Conservation (phyloP, 2,113 vertebrate genomes). For the Trematocara unimaculatum region DNA sequence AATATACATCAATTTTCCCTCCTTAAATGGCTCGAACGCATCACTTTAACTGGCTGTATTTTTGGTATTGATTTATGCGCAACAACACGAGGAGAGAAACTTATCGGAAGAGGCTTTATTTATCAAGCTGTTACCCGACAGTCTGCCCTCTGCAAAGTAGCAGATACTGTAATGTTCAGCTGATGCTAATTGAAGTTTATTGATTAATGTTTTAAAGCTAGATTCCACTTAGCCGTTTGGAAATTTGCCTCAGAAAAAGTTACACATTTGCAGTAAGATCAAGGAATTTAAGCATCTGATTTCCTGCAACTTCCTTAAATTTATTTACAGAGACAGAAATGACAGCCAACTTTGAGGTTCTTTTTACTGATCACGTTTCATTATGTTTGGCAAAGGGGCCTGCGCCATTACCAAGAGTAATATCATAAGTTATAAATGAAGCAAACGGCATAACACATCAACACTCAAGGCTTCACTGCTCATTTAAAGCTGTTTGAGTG, state of each 20-base stretch:
- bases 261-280: slow-evolving; percentile 11
- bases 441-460: slow-evolving; percentile 65
- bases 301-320: slow-evolving; percentile 23
- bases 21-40: background rate
- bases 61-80: background rate
- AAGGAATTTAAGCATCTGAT: slow-evolving; percentile 44
- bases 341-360: slow-evolving; percentile 53
- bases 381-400: slow-evolving; percentile 61
- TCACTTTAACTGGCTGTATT: background rate
- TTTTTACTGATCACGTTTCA: slow-evolving; percentile 64
- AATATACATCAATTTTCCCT: background rate
- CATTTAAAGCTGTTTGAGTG: slow-evolving; percentile 63
- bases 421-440: slow-evolving; percentile 71
- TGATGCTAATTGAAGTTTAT: slow-evolving; percentile 36
- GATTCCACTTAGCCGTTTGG: slow-evolving; percentile 23
- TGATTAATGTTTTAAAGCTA: slow-evolving; percentile 44
- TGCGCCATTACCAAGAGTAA: slow-evolving; percentile 59
- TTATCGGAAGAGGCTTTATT: background rate
- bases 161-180: background rate
- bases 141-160: background rate
- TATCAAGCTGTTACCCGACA: background rate
- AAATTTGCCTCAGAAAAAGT: slow-evolving; percentile 23
- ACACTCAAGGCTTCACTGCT: slow-evolving; percentile 49
- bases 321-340: slow-evolving; percentile 30
- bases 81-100: background rate